Evolutionary conservation across 2,888 invertebrate genomes (phyloP).

Genomic region (Hecatera dysodea): DNA sequence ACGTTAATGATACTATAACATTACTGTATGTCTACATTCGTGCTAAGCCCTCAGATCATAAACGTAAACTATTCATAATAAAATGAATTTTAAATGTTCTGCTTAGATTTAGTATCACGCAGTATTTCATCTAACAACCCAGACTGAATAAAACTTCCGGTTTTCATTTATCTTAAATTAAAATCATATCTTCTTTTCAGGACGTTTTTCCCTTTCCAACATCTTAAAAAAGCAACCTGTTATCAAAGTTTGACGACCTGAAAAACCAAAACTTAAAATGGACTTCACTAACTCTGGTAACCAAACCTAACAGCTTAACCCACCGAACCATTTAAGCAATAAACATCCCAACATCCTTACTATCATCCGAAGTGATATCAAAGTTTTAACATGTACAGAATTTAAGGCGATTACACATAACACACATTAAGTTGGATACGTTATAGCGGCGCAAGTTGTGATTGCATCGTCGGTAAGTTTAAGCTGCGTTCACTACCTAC

Average conservation of each 20-base stretch:
- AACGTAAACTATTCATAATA: neutral
- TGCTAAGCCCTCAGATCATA: neutral
- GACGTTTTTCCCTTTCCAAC: no score
- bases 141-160: no score
- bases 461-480: conserved; percentile 85
- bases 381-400: conserved; percentile 66
- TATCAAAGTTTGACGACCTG: neutral
- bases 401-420: conserved; percentile 78
- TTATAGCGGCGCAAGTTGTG: conserved; percentile 81
- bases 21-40: no score
- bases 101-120: no score
- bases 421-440: conserved; percentile 74
- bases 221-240: neutral
- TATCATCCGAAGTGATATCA: conserved; percentile 57
- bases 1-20: no score
- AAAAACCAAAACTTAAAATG: neutral
- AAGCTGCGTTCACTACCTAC: conserved; percentile 77
- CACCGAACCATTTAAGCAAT: conserved; percentile 23
- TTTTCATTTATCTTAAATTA: no score
- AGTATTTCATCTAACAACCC: no score
- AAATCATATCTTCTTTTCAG: neutral
- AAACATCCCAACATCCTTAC: conserved; percentile 46
- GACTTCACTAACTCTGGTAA: neutral
- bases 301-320: conserved; percentile 8
- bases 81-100: neutral